A percentile compares a stretch with the other conserved stretches of the same genome.
These are phyloP conservation scores for Lanius ludovicianus DNA, from an alignment of 2,113 vertebrate genomes.

Conservation along the genomic window DNA sequence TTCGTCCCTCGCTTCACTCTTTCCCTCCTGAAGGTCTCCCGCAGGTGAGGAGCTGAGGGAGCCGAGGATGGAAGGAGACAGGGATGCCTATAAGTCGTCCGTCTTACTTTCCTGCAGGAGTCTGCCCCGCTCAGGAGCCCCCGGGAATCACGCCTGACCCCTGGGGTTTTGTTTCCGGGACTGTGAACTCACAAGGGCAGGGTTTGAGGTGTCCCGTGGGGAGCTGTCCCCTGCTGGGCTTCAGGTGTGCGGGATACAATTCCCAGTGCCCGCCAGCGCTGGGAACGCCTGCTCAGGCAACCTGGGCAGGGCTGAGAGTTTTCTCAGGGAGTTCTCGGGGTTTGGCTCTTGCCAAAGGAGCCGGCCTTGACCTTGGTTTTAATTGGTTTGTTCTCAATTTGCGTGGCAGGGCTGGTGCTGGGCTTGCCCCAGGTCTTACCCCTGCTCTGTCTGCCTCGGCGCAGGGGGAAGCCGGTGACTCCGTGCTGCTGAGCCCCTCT, in stretches of 20 bases:
- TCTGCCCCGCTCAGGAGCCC: background rate
- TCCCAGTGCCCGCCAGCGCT: background rate
- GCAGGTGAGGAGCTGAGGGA: background rate
- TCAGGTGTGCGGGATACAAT: rapidly evolving
- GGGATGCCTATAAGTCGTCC: rapidly evolving
- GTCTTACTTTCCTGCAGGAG: background rate
- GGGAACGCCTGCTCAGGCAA: background rate
- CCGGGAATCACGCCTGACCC: background rate
- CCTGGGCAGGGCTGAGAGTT: background rate
- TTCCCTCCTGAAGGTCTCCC: background rate
- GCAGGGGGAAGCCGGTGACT: background rate
- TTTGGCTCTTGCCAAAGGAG: background rate
- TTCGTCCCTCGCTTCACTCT: rapidly evolving
- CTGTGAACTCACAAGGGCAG: background rate
- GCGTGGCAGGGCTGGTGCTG: rapidly evolving
- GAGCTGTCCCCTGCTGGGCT: background rate
- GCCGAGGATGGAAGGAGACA: background rate
- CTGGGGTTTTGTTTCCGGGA: background rate
- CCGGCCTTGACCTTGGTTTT: background rate
- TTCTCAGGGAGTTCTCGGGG: background rate
- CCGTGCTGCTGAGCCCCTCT: rapidly evolving
- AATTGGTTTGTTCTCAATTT: background rate
- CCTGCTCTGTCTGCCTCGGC: rapidly evolving
- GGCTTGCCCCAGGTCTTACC: background rate
- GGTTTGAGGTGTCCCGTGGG: rapidly evolving